Percentiles rank a stretch among this genome's conserved stretches.
Evolutionary conservation across 1,140 invertebrate species (phyloP).

Genomic region (Drosophila tristis): DNA sequence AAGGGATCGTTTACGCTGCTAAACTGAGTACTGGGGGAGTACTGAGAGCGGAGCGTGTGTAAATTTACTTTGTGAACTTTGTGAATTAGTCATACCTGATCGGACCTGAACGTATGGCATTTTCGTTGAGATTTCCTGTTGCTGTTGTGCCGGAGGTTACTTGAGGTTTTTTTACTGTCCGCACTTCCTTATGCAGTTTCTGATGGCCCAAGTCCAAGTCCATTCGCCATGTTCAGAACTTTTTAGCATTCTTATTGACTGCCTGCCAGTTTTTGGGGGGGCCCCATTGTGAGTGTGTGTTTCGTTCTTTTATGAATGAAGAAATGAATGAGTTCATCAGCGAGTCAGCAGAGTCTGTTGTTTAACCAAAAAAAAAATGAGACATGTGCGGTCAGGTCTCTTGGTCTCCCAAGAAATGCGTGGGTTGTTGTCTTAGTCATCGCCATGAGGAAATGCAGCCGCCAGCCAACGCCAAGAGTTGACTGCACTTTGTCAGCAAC

Average conservation of each 20-base stretch:
- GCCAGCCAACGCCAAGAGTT: constrained; percentile 43
- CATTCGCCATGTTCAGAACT: constrained; percentile 52
- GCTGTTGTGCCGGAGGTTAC: constrained; percentile 37
- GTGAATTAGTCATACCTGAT: constrained; percentile 56
- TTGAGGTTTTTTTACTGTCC: constrained; percentile 22
- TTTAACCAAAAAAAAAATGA: constrained; percentile 64
- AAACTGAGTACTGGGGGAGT: not conserved
- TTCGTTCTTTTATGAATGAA: constrained; percentile 56
- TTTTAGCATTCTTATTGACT: constrained; percentile 47
- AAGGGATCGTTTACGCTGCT: too few relatives aligned
- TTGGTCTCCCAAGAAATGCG: constrained; percentile 41
- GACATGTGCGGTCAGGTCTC: constrained; percentile 12
- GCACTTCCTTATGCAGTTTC: constrained; percentile 38
- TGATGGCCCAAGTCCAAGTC: constrained; percentile 20
- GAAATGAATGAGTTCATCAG: constrained; percentile 74
- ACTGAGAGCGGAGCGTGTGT: constrained; percentile 20
- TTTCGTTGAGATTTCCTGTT: constrained; percentile 31
- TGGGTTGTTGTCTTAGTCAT: constrained; percentile 63
- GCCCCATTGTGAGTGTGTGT: constrained; percentile 1
- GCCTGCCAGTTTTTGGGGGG: constrained; percentile 17
- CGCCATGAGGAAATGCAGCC: constrained; percentile 54
- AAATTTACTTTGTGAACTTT: constrained; percentile 24
- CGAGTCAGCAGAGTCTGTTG: constrained; percentile 62
- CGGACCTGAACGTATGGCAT: constrained; percentile 10
- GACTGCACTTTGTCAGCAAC: constrained; percentile 72